Evolutionary conservation across 2,888 invertebrate genomes (phyloP).

Genomic region (Drepana falcataria): DNA sequence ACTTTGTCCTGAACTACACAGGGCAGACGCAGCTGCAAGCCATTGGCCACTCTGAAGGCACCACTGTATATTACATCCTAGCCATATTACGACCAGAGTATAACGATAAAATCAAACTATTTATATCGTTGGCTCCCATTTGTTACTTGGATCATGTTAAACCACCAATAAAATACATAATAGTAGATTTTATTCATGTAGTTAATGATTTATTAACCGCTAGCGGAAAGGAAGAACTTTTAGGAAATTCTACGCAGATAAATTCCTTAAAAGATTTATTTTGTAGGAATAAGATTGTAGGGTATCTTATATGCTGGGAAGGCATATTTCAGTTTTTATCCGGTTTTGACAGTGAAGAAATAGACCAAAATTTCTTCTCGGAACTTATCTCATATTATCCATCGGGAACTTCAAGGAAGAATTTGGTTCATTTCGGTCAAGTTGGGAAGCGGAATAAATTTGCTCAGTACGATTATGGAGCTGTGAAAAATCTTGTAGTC

Average conservation of each 20-base stretch:
- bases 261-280: too few species aligned
- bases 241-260: neutral
- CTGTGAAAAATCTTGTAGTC: neutral
- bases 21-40: constrained; percentile 73
- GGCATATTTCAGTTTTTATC: neutral
- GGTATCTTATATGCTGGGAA: neutral
- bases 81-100: constrained; percentile 71
- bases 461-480: constrained; percentile 21
- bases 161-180: neutral
- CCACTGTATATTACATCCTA: constrained; percentile 71
- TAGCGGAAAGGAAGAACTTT: neutral
- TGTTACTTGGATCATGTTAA: constrained; percentile 22
- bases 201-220: neutral
- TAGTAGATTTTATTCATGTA: neutral
- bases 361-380: constrained; percentile 28
- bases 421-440: constrained; percentile 36
- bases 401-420: constrained; percentile 35
- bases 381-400: constrained; percentile 31
- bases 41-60: constrained; percentile 82
- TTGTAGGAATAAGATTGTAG: neutral
- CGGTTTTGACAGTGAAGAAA: constrained; percentile 20
- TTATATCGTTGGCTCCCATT: constrained; percentile 48
- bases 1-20: constrained; percentile 44
- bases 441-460: constrained; percentile 27
- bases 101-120: constrained; percentile 73